Evolutionary conservation across 2,113 vertebrate genomes (phyloP), one percentile per base, ranked within the genome.

Genomic region (Macaca fascicularis): DNA sequence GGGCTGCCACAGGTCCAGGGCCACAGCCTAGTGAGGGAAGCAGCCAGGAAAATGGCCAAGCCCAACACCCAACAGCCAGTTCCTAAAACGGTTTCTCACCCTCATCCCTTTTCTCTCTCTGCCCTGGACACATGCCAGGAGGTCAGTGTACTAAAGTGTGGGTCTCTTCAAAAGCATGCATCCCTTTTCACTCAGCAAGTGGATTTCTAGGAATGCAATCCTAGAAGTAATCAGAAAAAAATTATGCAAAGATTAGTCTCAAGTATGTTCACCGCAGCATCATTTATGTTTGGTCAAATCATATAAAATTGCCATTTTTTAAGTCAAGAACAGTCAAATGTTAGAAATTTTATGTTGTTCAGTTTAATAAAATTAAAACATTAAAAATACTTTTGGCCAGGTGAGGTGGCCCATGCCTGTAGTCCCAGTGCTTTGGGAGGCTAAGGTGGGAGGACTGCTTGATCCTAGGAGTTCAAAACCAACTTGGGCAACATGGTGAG

Each of bases 301-400:
- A 78, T 38, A 67, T 32, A 55, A 94, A 93, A 27, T 55, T 61
- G 48, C 81, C 43, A 55, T 85, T 89, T 89, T 61, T 95, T 67
- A 90, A 76, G 78, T 81, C 81, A 89, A 83, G 59, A 70, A 48
- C 20, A 89, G 17, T 27, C 78, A 38, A 83, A 79, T 40, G 38
- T 80, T 50, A 93, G 75, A 87, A 88, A 70, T 93, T 83, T 50
- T 32, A 25, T 84, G 59, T n/a, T 89, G 70, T 76, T 94, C 76
- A 59, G 25, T 83, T 91, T 67, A 69, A 87, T 69, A 76, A 94
- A 89, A 94, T 74, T 30, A 70, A 90, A 72, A 59, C 30, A 17
- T 79, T 86, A 87, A 61, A 81, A 87, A 89, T 50, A 69, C 22
- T 57, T 57, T 64, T 14, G 61, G 61, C 27, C 61, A 14, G 61